Conservation (phyloP, 23 tunicate genomes). For the Clavelina lepadiformis region DNA sequence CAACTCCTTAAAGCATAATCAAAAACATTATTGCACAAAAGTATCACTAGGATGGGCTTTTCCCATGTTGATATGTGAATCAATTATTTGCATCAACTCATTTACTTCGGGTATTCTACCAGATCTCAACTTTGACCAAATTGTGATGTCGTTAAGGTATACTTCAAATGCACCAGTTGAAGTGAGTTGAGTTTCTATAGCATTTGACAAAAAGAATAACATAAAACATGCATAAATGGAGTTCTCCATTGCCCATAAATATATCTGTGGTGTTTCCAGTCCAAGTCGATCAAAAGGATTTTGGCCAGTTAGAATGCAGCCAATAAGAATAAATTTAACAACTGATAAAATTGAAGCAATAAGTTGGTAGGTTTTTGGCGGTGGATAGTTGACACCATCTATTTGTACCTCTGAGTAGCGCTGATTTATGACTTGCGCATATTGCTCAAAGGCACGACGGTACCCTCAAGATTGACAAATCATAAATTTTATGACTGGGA, state of each 20-base stretch:
- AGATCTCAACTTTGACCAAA: conserved; percentile 92
- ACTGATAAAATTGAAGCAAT: conserved; percentile 74
- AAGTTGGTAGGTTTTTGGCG: conserved; percentile 64
- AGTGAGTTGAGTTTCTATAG: conserved; percentile 86
- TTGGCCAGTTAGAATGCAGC: conserved; percentile 57
- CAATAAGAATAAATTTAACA: conserved; percentile 71
- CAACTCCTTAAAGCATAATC: no score
- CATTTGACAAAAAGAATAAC: conserved; percentile 86
- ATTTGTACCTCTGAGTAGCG: conserved; percentile 91
- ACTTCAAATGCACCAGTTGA: conserved; percentile 99
- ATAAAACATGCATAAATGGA: conserved; percentile 86
- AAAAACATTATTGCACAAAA: conserved; percentile 31
- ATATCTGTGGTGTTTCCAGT: conserved; percentile 65
- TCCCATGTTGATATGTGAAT: conserved; percentile 56
- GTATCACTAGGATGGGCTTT: background rate
- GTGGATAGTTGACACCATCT: conserved; percentile 87
- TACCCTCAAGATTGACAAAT: conserved; percentile 96
- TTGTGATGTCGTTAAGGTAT: conserved; percentile 55
- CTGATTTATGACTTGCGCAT: conserved; percentile 53
- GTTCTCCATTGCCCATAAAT: conserved; percentile 82
- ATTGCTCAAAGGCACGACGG: conserved; percentile 87
- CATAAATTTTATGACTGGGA: conserved; percentile 71
- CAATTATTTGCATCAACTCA: conserved; percentile 85
- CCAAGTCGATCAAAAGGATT: conserved; percentile 75
- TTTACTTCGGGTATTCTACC: conserved; percentile 89